Conservation (phyloP, 2,113 vertebrate genomes). For the Hystrix brachyura region DNA sequence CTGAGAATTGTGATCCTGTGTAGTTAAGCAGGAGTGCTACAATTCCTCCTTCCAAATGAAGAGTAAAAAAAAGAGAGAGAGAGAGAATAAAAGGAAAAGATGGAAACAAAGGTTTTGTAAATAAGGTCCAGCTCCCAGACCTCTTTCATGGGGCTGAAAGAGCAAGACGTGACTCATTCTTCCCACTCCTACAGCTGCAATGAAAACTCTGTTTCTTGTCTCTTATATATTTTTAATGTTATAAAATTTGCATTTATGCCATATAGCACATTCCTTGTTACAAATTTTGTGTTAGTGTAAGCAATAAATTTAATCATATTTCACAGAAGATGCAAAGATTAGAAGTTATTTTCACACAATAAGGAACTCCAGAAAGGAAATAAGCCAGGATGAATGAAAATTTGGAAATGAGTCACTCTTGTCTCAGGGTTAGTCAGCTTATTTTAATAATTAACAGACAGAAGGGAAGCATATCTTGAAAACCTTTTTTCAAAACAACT, state of each 20-base stretch:
- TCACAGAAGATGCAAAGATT: not conserved
- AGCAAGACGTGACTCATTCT: not conserved
- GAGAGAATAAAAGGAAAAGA: too few relatives aligned
- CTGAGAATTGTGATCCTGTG: not conserved
- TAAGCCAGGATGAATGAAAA: not conserved
- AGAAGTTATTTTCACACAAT: conserved; percentile 45
- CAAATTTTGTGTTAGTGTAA: not conserved
- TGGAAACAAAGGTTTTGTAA: too few relatives aligned
- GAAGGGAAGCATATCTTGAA: not conserved
- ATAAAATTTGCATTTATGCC: not conserved
- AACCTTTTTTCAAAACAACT: not conserved
- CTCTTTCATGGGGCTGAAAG: not conserved
- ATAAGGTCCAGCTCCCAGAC: not conserved
- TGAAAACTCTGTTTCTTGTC: not conserved
- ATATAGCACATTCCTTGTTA: not conserved
- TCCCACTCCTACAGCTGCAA: not conserved
- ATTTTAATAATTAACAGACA: conserved; percentile 57
- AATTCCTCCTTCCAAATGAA: not conserved
- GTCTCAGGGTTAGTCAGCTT: not conserved
- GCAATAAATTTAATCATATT: conserved; percentile 13
- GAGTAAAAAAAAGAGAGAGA: too few relatives aligned
- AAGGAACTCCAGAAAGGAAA: conserved; percentile 34
- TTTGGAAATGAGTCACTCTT: conserved; percentile 9
- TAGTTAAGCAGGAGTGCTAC: not conserved
- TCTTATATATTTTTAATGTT: not conserved